These are phyloP conservation scores for Coptodon bakossiorum DNA, from an alignment of 2,113 vertebrate species.

Conservation along the genomic window DNA sequence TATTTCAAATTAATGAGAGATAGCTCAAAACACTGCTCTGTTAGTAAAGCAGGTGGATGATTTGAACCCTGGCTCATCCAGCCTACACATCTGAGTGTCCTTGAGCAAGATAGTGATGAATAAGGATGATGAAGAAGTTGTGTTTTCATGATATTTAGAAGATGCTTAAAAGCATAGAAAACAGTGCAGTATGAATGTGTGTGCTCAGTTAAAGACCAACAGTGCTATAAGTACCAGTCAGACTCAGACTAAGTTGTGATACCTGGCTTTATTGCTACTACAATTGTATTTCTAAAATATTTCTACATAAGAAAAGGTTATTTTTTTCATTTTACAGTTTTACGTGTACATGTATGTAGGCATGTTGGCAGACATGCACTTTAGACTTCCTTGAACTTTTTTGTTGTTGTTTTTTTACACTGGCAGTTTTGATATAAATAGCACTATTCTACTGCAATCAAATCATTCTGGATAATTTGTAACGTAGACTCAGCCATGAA, in stretches of 20 bases:
- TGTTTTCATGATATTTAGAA: background rate
- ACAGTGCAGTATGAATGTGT: background rate
- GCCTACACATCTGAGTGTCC: background rate
- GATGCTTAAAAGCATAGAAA: background rate
- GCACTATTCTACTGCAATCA: background rate
- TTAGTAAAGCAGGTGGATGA: background rate
- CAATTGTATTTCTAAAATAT: background rate
- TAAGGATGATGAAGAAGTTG: background rate
- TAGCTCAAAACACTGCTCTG: background rate
- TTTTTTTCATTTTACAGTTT: rapidly evolving
- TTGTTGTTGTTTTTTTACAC: background rate
- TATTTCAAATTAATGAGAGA: background rate
- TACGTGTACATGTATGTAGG: background rate
- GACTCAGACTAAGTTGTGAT: background rate
- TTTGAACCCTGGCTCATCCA: background rate
- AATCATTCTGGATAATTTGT: background rate
- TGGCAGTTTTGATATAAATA: background rate
- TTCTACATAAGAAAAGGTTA: background rate
- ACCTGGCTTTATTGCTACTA: background rate
- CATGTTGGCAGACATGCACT: background rate
- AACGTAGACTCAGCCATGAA: background rate
- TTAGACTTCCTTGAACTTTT: background rate
- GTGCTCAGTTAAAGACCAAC: background rate
- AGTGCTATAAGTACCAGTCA: background rate
- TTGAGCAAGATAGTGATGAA: background rate